Evolutionary conservation across 2,888 invertebrate genomes (phyloP).

Genomic region (Rhaphigaster nebulosa): DNA sequence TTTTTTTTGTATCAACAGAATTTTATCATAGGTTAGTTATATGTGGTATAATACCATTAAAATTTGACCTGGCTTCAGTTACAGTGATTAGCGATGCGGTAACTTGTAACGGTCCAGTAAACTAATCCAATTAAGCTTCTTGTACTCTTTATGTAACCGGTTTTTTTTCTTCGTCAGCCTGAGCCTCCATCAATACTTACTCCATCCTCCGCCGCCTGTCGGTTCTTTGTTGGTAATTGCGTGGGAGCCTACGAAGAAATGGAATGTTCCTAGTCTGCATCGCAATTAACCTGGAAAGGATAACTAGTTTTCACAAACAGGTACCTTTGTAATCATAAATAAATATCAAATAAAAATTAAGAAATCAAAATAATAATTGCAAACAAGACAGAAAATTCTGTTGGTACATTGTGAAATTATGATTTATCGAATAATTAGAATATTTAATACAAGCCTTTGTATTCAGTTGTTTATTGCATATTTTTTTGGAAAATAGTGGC

Average conservation of each 20-base stretch:
- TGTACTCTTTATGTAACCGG: slow-evolving; percentile 27
- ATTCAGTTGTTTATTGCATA: too few species aligned
- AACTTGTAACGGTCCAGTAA: neutral
- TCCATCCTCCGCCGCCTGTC: neutral
- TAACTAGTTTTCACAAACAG: neutral
- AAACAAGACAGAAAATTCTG: too few species aligned
- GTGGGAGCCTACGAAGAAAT: neutral
- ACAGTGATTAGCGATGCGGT: slow-evolving; percentile 23
- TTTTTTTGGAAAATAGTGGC: too few species aligned
- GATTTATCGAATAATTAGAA: too few species aligned
- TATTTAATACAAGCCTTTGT: too few species aligned
- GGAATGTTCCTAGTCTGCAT: neutral
- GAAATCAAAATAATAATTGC: too few species aligned
- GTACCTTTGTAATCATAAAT: neutral
- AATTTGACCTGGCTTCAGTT: neutral
- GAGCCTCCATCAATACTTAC: slow-evolving; percentile 1
- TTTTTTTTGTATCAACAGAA: too few species aligned
- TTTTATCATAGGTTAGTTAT: neutral
- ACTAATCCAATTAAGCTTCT: slow-evolving; percentile 38
- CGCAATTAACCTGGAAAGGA: neutral
- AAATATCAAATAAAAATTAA: too few species aligned
- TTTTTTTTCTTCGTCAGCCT: neutral
- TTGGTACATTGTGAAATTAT: too few species aligned
- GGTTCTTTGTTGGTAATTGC: neutral
- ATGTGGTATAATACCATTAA: neutral